Percentiles rank a stretch among this genome's conserved stretches.
These are phyloP conservation scores for Pempheris klunzingeri DNA, from an alignment of 2,797 vertebrate species.

Conservation along the genomic window DNA sequence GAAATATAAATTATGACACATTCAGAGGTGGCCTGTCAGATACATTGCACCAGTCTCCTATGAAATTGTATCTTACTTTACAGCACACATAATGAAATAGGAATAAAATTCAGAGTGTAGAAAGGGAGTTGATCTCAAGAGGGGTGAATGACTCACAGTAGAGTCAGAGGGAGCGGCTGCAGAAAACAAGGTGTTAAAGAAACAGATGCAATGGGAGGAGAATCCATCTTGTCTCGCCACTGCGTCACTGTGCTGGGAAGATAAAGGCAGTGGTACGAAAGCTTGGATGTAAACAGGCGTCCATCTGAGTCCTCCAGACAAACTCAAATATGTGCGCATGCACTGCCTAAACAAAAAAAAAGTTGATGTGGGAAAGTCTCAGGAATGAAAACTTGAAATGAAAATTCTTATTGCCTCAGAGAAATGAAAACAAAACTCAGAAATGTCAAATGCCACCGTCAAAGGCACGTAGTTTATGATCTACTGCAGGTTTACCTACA, in stretches of 20 bases:
- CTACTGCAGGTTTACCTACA: constrained; percentile 20
- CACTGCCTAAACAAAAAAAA: constrained; percentile 38
- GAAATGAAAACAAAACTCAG: constrained; percentile 31
- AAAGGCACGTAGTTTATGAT: constrained; percentile 8
- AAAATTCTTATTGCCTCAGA: constrained; percentile 34
- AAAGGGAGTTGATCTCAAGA: constrained; percentile 16
- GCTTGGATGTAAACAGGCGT: constrained; percentile 62
- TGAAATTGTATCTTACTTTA: constrained; percentile 5
- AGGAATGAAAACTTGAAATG: constrained; percentile 33
- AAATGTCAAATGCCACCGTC: constrained; percentile 12
- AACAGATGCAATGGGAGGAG: constrained; percentile 54
- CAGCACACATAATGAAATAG: constrained; percentile 8
- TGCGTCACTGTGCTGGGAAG: constrained; percentile 57
- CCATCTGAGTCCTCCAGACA: constrained; percentile 52
- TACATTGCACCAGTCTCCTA: neutral
- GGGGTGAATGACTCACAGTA: constrained; percentile 25
- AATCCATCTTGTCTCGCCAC: constrained; percentile 69
- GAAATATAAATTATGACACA: constrained; percentile 20
- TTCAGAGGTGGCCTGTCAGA: neutral
- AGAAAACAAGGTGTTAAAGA: constrained; percentile 64
- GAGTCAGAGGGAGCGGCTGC: constrained; percentile 56
- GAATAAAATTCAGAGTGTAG: constrained; percentile 7
- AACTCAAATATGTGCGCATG: constrained; percentile 42
- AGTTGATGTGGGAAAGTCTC: constrained; percentile 3
- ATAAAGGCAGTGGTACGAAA: constrained; percentile 67